These are phyloP conservation scores for Acronicta aceris DNA, from an alignment of 2,888 invertebrate species.

Conservation along the genomic window DNA sequence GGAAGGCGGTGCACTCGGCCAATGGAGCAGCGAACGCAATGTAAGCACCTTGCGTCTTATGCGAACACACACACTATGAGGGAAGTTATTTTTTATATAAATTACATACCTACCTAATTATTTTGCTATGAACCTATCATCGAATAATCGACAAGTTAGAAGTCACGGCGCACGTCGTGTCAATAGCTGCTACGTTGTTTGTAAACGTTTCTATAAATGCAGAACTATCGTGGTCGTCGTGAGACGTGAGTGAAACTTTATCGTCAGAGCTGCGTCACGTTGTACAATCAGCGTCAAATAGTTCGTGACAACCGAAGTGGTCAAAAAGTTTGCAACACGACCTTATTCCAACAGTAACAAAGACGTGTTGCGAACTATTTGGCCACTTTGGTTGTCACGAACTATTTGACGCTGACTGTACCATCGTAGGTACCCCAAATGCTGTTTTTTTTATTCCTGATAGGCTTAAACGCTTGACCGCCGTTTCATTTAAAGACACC, in stretches of 20 bases:
- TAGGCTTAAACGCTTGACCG: too few relatives aligned
- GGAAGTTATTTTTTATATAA: constrained; percentile 53
- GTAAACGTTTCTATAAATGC: neutral
- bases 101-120: constrained; percentile 56
- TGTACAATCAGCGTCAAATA: too few relatives aligned
- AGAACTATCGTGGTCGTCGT: constrained; percentile 10
- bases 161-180: neutral
- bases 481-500: too few relatives aligned
- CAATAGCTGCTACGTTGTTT: constrained; percentile 7
- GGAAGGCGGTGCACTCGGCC: constrained; percentile 85
- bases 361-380: too few relatives aligned
- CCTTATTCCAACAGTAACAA: too few relatives aligned
- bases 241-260: constrained; percentile 12
- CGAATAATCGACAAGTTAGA: constrained; percentile 11
- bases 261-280: constrained; percentile 1
- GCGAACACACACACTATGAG: constrained; percentile 60
- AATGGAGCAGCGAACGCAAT: constrained; percentile 82
- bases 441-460: too few relatives aligned
- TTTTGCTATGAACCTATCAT: constrained; percentile 21
- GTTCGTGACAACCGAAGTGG: too few relatives aligned
- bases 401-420: too few relatives aligned
- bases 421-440: too few relatives aligned
- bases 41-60: constrained; percentile 67
- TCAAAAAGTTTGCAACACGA: too few relatives aligned
- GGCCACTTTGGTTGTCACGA: too few relatives aligned